phyloP scores from a whole-genome alignment of 2,888 invertebrate genomes.

The Tinea pellionella region DNA sequence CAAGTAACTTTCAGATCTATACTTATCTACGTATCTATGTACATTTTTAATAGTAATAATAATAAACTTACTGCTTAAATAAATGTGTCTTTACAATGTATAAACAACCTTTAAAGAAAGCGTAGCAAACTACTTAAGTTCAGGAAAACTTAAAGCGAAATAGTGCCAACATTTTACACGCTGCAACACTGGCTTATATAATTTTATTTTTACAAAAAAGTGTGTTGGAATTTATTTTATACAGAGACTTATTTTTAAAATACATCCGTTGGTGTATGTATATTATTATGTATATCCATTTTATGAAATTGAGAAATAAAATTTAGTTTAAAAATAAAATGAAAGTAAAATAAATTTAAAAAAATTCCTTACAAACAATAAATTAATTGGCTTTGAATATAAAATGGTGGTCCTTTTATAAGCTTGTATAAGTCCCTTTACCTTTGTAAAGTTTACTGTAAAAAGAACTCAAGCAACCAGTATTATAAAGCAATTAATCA shows the following conservation, averaged over 20 bases:
- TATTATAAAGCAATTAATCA: conserved; percentile 1
- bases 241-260: background rate
- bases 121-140: conserved; percentile 1
- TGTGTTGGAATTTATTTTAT: background rate
- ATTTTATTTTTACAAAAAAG: background rate
- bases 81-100: background rate
- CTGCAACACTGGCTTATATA: conserved; percentile 1
- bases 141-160: background rate
- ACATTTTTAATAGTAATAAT: too few relatives aligned
- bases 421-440: background rate
- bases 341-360: too few relatives aligned
- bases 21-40: background rate
- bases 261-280: background rate
- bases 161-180: background rate
- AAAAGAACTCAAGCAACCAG: background rate
- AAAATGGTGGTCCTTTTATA: background rate
- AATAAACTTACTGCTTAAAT: background rate
- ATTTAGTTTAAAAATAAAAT: too few relatives aligned
- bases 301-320: too few relatives aligned
- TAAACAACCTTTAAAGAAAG: background rate
- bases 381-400: background rate
- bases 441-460: background rate
- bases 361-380: background rate
- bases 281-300: too few relatives aligned
- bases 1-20: background rate